Base-by-base conservation (phyloP, 2,797 vertebrate species). In the Fratercula arctica region DNA sequence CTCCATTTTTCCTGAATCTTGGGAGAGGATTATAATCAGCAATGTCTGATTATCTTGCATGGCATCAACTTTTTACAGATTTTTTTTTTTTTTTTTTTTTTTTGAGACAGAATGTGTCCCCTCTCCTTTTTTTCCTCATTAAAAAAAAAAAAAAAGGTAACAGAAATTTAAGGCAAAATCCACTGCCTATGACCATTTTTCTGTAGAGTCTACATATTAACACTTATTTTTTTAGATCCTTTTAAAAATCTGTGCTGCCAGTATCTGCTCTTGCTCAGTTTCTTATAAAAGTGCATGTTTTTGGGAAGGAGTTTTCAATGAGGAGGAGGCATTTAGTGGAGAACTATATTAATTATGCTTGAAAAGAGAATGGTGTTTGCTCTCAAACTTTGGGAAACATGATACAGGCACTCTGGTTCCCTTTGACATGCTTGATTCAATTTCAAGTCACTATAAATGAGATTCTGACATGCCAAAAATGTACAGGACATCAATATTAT, bases 361-460 rank as follows among this genome's bases (percentile, higher is more conserved):
- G 41, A 85, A 83, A 87, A 91, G 18, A 68, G 9, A 68, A 72
- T 66, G 53, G 11, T 90, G 11, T 43, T 68, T 74, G 15, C 39
- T 76, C 29, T 79, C 63, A 67, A 81, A 53, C 59, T 77, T 88
- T 66, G 19, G 28, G 74, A 90, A 94, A 94, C 37, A 31, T 0
- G 12, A 87, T 46, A 60, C 16, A 83, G 66, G 29, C n/a, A 57
- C 21, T 70, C 46, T 59, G 15, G 20, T 75, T 91, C 68, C 29
- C 26, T 94, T 78, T 77, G 66, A 50, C 73, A 87, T 23, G 48
- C 45, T 76, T 92, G 85, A 63, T 89, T 89, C 67, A 70, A 54
- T 88, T 93, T 95, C 78, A 86, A 81, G 31, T 73, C 63, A 67
- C 54, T 91, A 48, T 75, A 87, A 86, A 87, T 64, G 63, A 93